Conservation (phyloP, 2,113 vertebrate genomes). For the Percina caprodes region DNA sequence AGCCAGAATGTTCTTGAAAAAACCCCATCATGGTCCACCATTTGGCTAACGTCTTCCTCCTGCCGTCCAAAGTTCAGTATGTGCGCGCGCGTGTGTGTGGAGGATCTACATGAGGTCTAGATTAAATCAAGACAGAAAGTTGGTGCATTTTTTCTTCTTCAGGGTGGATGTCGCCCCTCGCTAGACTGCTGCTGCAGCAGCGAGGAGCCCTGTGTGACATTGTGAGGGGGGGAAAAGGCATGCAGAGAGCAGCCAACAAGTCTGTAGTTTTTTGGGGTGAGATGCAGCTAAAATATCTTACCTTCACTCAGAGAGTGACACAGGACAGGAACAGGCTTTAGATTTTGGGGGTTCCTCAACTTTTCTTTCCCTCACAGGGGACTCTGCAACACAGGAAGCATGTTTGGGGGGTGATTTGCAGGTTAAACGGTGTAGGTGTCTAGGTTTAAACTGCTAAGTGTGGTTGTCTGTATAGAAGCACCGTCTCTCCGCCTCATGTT, state of each 20-base stretch:
- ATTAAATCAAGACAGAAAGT: conserved; percentile 62
- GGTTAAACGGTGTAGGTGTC: conserved; percentile 9
- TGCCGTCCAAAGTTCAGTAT: conserved; percentile 76
- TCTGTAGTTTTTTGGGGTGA: conserved; percentile 33
- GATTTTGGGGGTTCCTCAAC: conserved; percentile 15
- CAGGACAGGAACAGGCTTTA: not conserved
- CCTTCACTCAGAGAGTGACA: not conserved
- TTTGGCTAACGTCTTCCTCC: conserved; percentile 53
- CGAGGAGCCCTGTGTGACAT: conserved; percentile 58
- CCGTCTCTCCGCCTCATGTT: too few species aligned
- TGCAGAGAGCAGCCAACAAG: conserved; percentile 70
- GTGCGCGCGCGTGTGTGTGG: conserved; percentile 3
- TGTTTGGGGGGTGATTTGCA: not conserved
- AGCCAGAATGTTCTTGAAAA: conserved; percentile 77
- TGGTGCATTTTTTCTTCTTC: conserved; percentile 55
- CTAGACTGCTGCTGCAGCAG: conserved; percentile 53
- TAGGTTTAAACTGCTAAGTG: not conserved
- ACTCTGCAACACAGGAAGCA: conserved; percentile 1
- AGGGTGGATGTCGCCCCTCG: conserved; percentile 62
- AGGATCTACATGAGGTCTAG: conserved; percentile 53
- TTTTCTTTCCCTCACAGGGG: not conserved
- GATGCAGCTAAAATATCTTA: not conserved
- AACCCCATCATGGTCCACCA: conserved; percentile 61
- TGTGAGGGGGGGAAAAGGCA: conserved; percentile 28
- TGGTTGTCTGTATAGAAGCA: not conserved